Evolutionary conservation across 2,797 vertebrate genomes (phyloP), one percentile per base, ranked within the genome.

Genomic region (Podarcis lilfordi): DNA sequence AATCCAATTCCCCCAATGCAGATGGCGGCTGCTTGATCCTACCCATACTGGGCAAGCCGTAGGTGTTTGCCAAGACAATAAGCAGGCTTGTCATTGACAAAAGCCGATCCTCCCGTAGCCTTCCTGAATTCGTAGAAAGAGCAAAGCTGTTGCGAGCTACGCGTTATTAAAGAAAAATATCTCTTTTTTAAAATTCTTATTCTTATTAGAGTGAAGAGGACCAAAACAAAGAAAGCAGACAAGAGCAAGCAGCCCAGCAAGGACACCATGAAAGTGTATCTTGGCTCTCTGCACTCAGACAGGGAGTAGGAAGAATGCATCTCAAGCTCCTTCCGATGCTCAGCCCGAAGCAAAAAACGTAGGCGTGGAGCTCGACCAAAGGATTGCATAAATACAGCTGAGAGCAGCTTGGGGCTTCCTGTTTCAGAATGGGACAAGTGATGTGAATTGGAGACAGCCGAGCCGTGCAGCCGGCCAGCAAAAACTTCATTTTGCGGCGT

Each of bases 351-450:
- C 88, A 89, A 93, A 45, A 55, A 88, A 81, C 37, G 86, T 71
- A 74, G 88, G 92, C 94, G 89, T 81, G 55, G 2, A 17, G 94
- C 86, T 82, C 93, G 92, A 89, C 94, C 91, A 32, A 89, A 95
- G 89, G 92, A 95, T 95, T 96, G 93, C 92, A 94, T 92, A 95
- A 97, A 94, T 93, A 95, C 95, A 95, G 93, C 94, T 93, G 96
- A 94, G 91, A 94, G 93, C 95, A 95, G 88, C 92, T 89, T 90
- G 93, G 92, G 91, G 90, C 94, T 96, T 96, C 96, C 95, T 96
- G 95, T 79, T 90, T 89, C 87, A 80, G 94, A 95, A 94, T 94
- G 96, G 94, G 96, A 96, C 96, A 95, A 92, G 50, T 86, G 25
- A 92, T 94, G 93, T 92, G 95, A 90, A 95, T 96, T 92, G 83